Conservation (phyloP, 1,140 invertebrate species). For the Drosophila watanabei region DNA sequence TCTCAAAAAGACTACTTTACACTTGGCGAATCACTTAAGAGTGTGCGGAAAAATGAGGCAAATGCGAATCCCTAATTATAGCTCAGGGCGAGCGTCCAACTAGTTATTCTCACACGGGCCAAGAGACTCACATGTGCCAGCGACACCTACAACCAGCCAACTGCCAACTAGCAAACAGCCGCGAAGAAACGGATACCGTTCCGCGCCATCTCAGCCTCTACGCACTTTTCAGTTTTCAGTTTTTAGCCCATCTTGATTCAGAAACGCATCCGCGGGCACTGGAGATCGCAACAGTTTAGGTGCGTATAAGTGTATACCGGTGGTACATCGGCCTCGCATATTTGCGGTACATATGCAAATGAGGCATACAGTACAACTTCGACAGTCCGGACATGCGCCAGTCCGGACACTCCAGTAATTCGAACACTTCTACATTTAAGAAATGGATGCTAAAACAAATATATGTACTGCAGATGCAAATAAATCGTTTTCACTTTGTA, state of each 20-base stretch:
- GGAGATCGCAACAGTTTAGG: conserved; percentile 28
- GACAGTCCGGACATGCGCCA: no score
- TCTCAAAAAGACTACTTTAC: conserved; percentile 42
- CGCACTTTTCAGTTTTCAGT: conserved; percentile 58
- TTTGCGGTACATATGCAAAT: conserved; percentile 44
- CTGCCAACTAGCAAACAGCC: conserved; percentile 43
- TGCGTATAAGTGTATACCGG: conserved; percentile 29
- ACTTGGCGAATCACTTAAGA: conserved; percentile 49
- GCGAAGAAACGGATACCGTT: conserved; percentile 72
- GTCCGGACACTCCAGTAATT: no score
- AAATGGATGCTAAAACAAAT: no score
- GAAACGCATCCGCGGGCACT: conserved; percentile 73
- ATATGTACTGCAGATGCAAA: no score
- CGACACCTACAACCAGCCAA: conserved; percentile 38
- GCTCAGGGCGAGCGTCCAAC: conserved; percentile 45
- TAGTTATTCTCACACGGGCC: conserved; percentile 53
- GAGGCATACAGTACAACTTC: no score
- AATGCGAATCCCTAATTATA: conserved; percentile 64
- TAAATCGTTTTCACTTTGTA: no score
- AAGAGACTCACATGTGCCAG: conserved; percentile 32
- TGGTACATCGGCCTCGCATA: background rate
- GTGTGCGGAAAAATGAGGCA: conserved; percentile 50
- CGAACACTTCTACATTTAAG: no score
- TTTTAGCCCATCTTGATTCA: conserved; percentile 72
- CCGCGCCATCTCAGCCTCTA: conserved; percentile 68